A percentile compares a stretch with the other conserved stretches of the same genome.
phyloP scores from a whole-genome alignment of 2,797 vertebrate genomes.

The Anabacerthia variegaticeps region DNA sequence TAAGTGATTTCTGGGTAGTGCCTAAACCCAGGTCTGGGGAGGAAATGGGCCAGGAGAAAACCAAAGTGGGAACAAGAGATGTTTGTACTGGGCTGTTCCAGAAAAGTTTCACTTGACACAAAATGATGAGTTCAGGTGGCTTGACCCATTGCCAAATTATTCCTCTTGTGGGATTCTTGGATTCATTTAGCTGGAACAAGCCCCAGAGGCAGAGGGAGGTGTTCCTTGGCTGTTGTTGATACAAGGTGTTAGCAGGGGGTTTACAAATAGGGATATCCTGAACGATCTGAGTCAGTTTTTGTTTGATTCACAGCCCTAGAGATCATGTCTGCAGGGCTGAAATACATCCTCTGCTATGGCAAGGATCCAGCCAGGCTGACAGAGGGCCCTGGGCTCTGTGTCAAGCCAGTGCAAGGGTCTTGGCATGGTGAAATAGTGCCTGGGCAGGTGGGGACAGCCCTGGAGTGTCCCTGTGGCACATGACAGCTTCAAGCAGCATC shows the following conservation, averaged over 20 bases:
- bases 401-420: rapidly evolving
- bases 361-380: not conserved
- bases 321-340: not conserved
- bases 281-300: not conserved
- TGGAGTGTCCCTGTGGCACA: not conserved
- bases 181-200: not conserved
- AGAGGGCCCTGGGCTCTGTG: not conserved
- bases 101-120: not conserved
- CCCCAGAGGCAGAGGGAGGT: not conserved
- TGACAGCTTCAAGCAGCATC: not conserved
- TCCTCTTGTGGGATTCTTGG: not conserved
- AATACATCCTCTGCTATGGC: not conserved
- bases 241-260: not conserved
- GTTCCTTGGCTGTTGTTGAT: not conserved
- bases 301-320: not conserved
- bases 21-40: not conserved
- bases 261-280: not conserved
- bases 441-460: not conserved
- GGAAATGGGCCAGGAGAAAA: not conserved
- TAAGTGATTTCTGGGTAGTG: not conserved
- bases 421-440: not conserved
- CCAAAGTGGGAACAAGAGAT: not conserved
- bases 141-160: not conserved
- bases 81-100: not conserved
- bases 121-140: not conserved